Evolutionary conservation across 2,888 invertebrate genomes (phyloP), one percentile per base, ranked within the genome.

Genomic region (Thera obeliscata): DNA sequence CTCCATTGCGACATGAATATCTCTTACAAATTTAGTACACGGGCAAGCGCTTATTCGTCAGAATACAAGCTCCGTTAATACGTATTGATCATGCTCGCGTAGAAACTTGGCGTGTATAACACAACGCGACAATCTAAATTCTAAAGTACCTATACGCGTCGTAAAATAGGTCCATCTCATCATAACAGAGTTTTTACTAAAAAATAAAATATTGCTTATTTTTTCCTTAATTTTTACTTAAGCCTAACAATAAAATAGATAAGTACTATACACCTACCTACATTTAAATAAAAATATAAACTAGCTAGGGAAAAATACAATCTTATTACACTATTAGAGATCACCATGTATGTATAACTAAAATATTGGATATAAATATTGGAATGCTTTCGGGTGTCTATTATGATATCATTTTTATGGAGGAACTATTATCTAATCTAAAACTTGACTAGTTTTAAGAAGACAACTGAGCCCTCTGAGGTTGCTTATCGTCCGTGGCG

Each of bases 251-350:
- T 46, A 46, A 46, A 46, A 46, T 9, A 9, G 2, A 7, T 41
- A 41, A 4, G 6, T 41, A 41, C 41, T 41, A 4, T 7, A 41
- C 9, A 46, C 9, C 22, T 46, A 46, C 43, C 43, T 50, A 52
- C 33, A 36, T 56, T 38, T 3, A 38, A 56, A 56, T 38, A 56
- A n/a, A 38, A 38, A 56, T 12, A 56, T 56, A 38, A 41, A 41
- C 38, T 56, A 38, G 56, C 6, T 38, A 41, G 12, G 3, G 11
- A 12, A 7, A 38, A 6, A 41, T 36, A 2, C 2, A 22, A 43
- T 8, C 5, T 38, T 12, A 41, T 50, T n/a, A 22, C 43, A 33
- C 22, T 52, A 41, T 4, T 46, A 55, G 36, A 61, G 46, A 56
- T 56, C 55, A 61, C 7, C 36, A 55, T 56, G 35, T 11, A 48